Evolutionary conservation across 2,888 invertebrate genomes (phyloP), one percentile per base, ranked within the genome.

Genomic region (Deroplatys truncata): DNA sequence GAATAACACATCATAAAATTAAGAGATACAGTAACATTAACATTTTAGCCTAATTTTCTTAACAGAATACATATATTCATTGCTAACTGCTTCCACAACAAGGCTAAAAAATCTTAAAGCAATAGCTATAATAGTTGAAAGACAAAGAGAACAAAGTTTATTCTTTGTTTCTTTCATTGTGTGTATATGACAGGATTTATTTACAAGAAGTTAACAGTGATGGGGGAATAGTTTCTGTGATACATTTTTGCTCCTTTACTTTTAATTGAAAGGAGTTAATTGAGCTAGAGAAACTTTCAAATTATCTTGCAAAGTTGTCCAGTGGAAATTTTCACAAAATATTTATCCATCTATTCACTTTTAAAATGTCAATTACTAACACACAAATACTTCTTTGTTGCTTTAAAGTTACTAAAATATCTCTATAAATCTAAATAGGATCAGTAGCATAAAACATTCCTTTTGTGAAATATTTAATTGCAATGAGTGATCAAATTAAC

Each of bases 331-430:
- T 85, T 86, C 82, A 87, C 87, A 87, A 87, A 87, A 83, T 87
- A 83, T 87, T 49, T 82, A 86, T 82, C 31, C 31, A 86, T 86
- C 31, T 85, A 43, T 20, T 87, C 25, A 25, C 13, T 87, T 87
- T 83, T 87, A 82, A 87, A 83, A 83, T 87, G 82, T 25, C 31
- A 82, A 83, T 83, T 16, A 29, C 28, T 35, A 87, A 87, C 87
- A 87, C 49, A 86, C 25, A 82, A 82, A 82, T 56, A 31, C 2
- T 82, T 82, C 35, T 25, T 43, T 31, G 31, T 31, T n/a, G 31
- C 13, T 10, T 31, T n/a, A 43, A 82, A 85, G 16, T 87, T 82
- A 87, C 87, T 83, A 87, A 87, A 87, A 87, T 87, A 87, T 35
- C 25, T 84, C 84, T 84, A 84, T 84, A 31, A 25, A 25, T 84